Evolutionary conservation across 2,113 vertebrate genomes (phyloP), one percentile per base, ranked within the genome.

Genomic region (Sula dactylatra): DNA sequence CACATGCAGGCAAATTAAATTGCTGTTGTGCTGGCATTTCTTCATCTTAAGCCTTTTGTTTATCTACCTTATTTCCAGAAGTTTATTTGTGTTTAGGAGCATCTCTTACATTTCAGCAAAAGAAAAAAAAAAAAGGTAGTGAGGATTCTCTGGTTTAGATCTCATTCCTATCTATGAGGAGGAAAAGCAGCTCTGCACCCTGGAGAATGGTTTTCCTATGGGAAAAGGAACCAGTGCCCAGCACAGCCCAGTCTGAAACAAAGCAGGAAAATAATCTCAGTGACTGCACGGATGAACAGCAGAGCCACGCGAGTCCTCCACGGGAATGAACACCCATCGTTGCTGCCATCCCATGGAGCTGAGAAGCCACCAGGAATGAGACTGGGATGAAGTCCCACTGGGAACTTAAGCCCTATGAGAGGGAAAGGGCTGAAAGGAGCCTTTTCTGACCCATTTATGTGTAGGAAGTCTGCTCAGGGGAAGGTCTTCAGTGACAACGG

Each of bases 341-440:
- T 3, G 8, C 22, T 49, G 59, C 38, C 3, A 0, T 32, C 22
- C 54, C 61, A 16, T 2, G 11, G n/a, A 47, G 69, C 2, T 4
- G 32, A 50, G 71, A 70, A 70, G 26, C 31, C 72, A 69, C n/a
- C 58, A 65, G 86, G 64, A 69, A 32, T 1, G 32, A 45, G 31
- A 42, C 36, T 16, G 40, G 29, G 36, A 65, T 19, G 18, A 82
- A 65, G 29, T 16, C 44, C 64, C 4, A 1, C 58, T 1, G 38
- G 69, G 54, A 29, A 20, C 7, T 26, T 25, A 21, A 54, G 20
- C 24, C 36, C 32, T 31, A 2, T 7, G 7, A 56, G 36, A 40
- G 34, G 25, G 19, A 40, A 65, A 67, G 44, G 50, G 36, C 16
- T 64, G 27, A 58, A 65, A 88, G n/a, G 34, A 89, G 31, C 32